Base-by-base conservation (phyloP, 2,113 vertebrate species). In the Polypterus senegalus region DNA sequence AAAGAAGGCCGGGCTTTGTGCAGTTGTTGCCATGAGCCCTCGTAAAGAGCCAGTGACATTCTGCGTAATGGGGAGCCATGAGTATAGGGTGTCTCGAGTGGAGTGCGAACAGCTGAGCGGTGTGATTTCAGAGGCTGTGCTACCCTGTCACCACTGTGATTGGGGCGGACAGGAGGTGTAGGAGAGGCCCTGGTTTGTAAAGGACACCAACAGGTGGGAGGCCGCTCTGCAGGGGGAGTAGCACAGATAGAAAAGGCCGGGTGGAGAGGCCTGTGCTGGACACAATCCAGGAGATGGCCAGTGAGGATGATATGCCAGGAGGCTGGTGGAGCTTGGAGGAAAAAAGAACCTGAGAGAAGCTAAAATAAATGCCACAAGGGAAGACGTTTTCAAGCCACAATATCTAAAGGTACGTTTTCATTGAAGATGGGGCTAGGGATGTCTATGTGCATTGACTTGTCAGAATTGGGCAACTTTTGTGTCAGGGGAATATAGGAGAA, bases 161-260 rank as follows among this genome's bases (percentile, higher is more conserved):
- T 91, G 93, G 91, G 93, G 83, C 76, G 84, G 88, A 97, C 95
- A 97, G 91, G 76, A 92, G 94, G 90, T 77, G 65, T 7, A 81
- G 88, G 86, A 81, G 83, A 75, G 82, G 86, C 82, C 86, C 65
- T 61, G 48, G 83, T 79, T 86, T 80, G 69, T 94, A 94, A 98
- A 92, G 83, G 95, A 97, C 95, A 88, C 73, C 68, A 78, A 95
- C 95, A 98, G 95, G 83, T 97, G 94, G 84, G 75, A 88, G 80
- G 79, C 56, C 47, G 66, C 77, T 76, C 66, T 66, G 69, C 71
- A 79, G 76, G 92, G 81, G 89, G 91, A 81, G 69, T 75, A 63
- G 74, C 1, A 0, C 80, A 67, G 63, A 72, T 94, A 93, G 91
- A 97, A 94, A 97, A 98, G 84, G 83, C 77, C 68, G 69, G 27